phyloP scores from a whole-genome alignment of 2,888 invertebrate species.

The Schrankia costaestrigalis region DNA sequence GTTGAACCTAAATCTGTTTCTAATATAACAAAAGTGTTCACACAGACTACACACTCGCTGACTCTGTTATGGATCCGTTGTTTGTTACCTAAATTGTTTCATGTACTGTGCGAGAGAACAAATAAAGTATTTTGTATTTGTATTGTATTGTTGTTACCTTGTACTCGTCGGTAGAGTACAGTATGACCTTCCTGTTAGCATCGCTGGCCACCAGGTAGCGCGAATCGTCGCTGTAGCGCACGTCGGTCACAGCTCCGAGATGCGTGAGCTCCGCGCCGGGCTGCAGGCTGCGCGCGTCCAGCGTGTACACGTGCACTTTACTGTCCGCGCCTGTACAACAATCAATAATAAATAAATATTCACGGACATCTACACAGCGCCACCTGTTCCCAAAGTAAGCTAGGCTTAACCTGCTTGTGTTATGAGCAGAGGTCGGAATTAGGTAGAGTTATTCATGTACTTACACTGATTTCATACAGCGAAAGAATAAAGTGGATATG shows the following conservation, averaged over 20 bases:
- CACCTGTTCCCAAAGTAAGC: not conserved
- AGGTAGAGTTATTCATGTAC: no score
- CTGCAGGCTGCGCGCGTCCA: conserved; percentile 50
- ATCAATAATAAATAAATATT: not conserved
- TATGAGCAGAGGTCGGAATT: not conserved
- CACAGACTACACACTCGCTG: no score
- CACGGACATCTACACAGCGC: not conserved
- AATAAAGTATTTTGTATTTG: no score
- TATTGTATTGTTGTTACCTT: conserved; percentile 84
- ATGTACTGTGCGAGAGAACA: not conserved
- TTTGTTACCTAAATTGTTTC: no score
- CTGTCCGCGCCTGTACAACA: conserved; percentile 55
- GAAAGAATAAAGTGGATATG: no score
- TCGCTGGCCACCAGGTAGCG: conserved; percentile 94
- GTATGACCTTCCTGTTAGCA: conserved; percentile 92
- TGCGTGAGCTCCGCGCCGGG: conserved; percentile 83
- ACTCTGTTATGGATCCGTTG: no score
- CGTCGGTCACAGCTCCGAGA: conserved; percentile 91
- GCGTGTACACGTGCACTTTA: conserved; percentile 66
- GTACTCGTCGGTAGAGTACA: conserved; percentile 89
- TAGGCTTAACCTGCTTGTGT: not conserved
- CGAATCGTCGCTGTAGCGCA: conserved; percentile 94
- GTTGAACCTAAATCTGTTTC: no score
- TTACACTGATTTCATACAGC: no score
- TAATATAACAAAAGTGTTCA: no score